Percentiles rank a stretch among this genome's conserved stretches.
These are phyloP conservation scores for Agrochola macilenta DNA, from an alignment of 2,888 invertebrate genomes.

Conservation along the genomic window DNA sequence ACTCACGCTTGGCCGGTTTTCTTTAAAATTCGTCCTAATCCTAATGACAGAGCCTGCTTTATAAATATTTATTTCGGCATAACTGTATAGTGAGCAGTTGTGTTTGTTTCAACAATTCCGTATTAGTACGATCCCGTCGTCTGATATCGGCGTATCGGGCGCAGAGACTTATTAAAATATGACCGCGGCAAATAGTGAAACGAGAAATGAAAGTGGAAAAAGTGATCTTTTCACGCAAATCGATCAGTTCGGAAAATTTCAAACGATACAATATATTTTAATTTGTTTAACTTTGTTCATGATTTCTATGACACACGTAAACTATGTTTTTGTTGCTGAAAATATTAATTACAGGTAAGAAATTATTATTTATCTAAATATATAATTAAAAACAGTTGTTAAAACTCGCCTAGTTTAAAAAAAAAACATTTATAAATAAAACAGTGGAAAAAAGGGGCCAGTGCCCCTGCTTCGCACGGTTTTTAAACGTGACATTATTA, in stretches of 20 bases:
- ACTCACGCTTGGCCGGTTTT: slow-evolving; percentile 29
- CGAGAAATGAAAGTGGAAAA: slow-evolving; percentile 36
- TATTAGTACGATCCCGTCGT: slow-evolving; percentile 44
- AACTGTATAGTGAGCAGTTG: slow-evolving; percentile 48
- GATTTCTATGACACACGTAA: slow-evolving; percentile 84
- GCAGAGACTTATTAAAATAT: slow-evolving; percentile 37
- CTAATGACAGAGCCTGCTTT: slow-evolving; percentile 21
- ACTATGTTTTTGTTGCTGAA: slow-evolving; percentile 84
- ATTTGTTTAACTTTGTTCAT: slow-evolving; percentile 79
- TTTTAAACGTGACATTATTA: too few species aligned
- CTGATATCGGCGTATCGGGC: slow-evolving; percentile 46
- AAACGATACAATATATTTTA: slow-evolving; percentile 78
- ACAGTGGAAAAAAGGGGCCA: too few species aligned
- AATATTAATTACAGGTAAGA: slow-evolving; percentile 80
- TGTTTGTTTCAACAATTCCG: slow-evolving; percentile 38
- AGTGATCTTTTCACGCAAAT: slow-evolving; percentile 67
- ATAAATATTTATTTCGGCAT: slow-evolving; percentile 46
- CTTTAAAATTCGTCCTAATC: slow-evolving; percentile 26
- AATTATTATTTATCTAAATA: background rate
- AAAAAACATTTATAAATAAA: too few species aligned
- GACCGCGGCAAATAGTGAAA: slow-evolving; percentile 42
- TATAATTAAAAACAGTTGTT: too few species aligned
- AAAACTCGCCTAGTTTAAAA: too few species aligned
- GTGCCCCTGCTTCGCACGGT: too few species aligned
- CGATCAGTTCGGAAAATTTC: slow-evolving; percentile 79